Evolutionary conservation across 2,797 vertebrate genomes (phyloP).

Genomic region (Microctenopoma stevenorrisi): DNA sequence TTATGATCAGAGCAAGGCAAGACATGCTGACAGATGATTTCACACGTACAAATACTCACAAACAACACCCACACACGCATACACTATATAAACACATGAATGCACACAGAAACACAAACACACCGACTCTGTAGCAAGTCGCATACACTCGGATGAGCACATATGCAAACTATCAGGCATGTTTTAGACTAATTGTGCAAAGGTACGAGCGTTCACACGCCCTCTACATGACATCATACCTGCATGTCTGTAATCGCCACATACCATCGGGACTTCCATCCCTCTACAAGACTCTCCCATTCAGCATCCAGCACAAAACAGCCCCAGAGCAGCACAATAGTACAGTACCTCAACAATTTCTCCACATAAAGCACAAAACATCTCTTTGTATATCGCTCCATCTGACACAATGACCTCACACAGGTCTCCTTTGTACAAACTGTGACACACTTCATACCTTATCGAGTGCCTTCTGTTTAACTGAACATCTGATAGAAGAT

Average conservation of each 20-base stretch:
- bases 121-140: constrained; percentile 22
- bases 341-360: constrained; percentile 76
- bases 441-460: constrained; percentile 84
- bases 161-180: constrained; percentile 29
- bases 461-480: constrained; percentile 71
- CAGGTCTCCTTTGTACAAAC: constrained; percentile 82
- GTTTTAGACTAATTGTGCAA: constrained; percentile 38
- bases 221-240: constrained; percentile 83
- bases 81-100: constrained; percentile 26
- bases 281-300: constrained; percentile 70
- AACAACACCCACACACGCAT: constrained; percentile 39
- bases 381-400: constrained; percentile 77
- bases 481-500: constrained; percentile 71
- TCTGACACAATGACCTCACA: constrained; percentile 84
- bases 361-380: constrained; percentile 64
- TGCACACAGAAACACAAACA: constrained; percentile 16
- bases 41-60: constrained; percentile 40
- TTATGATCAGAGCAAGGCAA: constrained; percentile 92
- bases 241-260: constrained; percentile 84
- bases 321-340: constrained; percentile 74
- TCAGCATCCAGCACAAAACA: constrained; percentile 80
- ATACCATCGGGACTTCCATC: constrained; percentile 84
- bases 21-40: constrained; percentile 79
- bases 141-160: constrained; percentile 34
- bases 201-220: constrained; percentile 53